Evolutionary conservation across 2,113 vertebrate genomes (phyloP), one percentile per base, ranked within the genome.

Genomic region (Hyaena hyaena): DNA sequence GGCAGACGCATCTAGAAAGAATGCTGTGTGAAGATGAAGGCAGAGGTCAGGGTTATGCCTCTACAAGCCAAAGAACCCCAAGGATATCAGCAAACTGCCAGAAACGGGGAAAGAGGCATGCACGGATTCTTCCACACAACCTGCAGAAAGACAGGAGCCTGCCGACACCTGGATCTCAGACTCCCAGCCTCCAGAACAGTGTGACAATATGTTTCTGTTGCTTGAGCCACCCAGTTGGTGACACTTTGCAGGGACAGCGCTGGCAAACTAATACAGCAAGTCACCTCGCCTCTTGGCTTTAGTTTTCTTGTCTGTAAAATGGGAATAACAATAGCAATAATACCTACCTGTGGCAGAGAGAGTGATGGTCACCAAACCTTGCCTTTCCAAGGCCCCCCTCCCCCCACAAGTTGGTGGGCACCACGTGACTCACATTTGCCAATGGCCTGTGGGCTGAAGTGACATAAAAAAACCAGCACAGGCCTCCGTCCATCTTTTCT

Each of bases 301-400:
- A 19, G 68, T 79, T 83, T 90, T 79, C 68, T 55, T 66, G 48
- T 61, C 85, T 93, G 48, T 86, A 86, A 76, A 90, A 76, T 53
- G 28, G 61, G 68, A 33, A 88, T 71, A 31, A 61, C 39, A 24
- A 77, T 35, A 71, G 68, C 3, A n/a, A 69, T 26, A 65, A 69
- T 10, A 24, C 43, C 21, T 14, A 3, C 35, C n/a, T 24, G 4
- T 26, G 43, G 68, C 35, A 85, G 66, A 58, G 65, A 89, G 0
- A 65, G 65, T 28, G 31, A 55, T 35, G 35, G 28, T 53, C 48
- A 26, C 23, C 16, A 68, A 43, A 55, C 12, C 81, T 9, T 31
- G 3, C 55, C 68, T 83, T 83, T 87, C 39, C 33, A 2, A 31
- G 24, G 19, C 16, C 31, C 24, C 31, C 10, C 26, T 43, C 50